Conservation (phyloP, 2,888 invertebrate species). For the Cantharis lateralis region DNA sequence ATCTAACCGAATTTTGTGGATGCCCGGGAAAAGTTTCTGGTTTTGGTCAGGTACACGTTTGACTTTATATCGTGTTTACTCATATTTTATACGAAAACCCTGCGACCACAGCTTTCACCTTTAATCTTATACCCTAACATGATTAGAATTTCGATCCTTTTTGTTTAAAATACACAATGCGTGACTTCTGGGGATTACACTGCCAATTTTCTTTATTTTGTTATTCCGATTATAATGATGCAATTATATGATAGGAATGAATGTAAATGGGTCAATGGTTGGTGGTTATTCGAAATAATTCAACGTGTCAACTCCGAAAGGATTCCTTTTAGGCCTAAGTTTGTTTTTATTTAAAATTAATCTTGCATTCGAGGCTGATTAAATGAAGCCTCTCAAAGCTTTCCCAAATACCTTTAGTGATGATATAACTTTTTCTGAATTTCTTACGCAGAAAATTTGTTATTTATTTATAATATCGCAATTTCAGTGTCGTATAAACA, state of each 20-base stretch:
- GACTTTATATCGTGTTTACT: neutral
- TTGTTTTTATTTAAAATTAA: neutral
- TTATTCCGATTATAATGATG: neutral
- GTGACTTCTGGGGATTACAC: neutral
- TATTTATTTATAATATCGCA: neutral
- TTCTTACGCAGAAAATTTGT: neutral
- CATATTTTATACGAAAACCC: neutral
- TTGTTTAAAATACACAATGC: neutral
- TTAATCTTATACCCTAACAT: neutral
- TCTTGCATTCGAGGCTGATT: neutral
- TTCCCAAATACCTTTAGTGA: neutral
- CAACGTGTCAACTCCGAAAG: neutral
- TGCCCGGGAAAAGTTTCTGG: neutral
- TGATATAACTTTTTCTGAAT: neutral
- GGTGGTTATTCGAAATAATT: neutral
- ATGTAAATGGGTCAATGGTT: neutral
- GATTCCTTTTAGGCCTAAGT: neutral
- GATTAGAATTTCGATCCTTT: neutral
- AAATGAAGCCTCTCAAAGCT: neutral
- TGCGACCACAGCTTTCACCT: neutral
- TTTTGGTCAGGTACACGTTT: neutral
- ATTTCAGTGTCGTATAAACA: neutral
- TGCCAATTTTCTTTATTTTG: neutral
- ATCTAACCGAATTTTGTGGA: neutral
- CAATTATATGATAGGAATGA: neutral